A percentile compares a stretch with the other conserved stretches of the same genome.
phyloP scores from a whole-genome alignment of 2,797 vertebrate species.

The Pseudopleuronectes americanus region DNA sequence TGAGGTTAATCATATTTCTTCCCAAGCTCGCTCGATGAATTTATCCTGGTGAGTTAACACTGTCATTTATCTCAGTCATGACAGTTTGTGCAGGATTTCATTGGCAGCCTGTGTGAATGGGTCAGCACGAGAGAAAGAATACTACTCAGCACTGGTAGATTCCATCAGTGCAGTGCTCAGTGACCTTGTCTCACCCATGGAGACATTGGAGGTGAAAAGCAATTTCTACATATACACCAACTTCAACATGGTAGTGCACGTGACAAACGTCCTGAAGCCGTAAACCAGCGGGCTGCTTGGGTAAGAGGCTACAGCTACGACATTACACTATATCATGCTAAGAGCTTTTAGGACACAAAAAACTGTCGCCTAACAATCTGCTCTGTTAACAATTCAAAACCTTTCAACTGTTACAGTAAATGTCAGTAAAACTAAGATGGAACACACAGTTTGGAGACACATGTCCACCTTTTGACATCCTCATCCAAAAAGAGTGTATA shows the following conservation, averaged over 20 bases:
- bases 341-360: constrained; percentile 1
- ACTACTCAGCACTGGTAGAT: constrained; percentile 31
- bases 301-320: constrained; percentile 30
- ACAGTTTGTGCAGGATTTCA: constrained; percentile 44
- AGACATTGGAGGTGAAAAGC: constrained; percentile 44
- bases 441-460: too few species aligned
- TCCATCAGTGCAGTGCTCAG: constrained; percentile 32
- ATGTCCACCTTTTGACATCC: too few species aligned
- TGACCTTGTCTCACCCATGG: constrained; percentile 37
- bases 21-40: not conserved
- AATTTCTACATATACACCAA: constrained; percentile 22
- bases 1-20: constrained; percentile 7
- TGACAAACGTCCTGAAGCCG: constrained; percentile 27
- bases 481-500: too few species aligned
- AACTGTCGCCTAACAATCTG: constrained; percentile 8
- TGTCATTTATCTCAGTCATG: constrained; percentile 18
- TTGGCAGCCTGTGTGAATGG: constrained; percentile 48
- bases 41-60: constrained; percentile 5
- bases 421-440: too few species aligned
- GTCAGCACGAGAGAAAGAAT: constrained; percentile 35
- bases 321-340: constrained; percentile 14
- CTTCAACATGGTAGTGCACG: constrained; percentile 25
- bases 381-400: not conserved
- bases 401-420: not conserved
- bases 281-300: constrained; percentile 28